These are phyloP conservation scores for Amyelois transitella DNA, from an alignment of 1,140 invertebrate genomes.

Conservation along the genomic window DNA sequence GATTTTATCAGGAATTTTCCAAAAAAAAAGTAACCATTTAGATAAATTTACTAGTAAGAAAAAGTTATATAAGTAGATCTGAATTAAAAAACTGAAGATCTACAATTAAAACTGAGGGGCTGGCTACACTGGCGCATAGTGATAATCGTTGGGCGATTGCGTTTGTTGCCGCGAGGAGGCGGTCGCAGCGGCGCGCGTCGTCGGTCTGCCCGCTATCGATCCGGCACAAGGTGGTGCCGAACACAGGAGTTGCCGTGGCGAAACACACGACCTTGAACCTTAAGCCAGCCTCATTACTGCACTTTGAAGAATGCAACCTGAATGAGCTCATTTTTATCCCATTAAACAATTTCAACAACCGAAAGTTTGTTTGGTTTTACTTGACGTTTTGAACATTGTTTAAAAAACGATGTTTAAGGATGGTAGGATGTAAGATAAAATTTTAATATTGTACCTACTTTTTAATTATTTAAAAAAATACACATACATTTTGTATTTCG, in stretches of 20 bases:
- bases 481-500: too few relatives aligned
- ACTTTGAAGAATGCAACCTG: slow-evolving; percentile 8
- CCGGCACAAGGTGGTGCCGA: slow-evolving; percentile 36
- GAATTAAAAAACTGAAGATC: too few relatives aligned
- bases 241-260: slow-evolving; percentile 29
- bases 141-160: slow-evolving; percentile 25
- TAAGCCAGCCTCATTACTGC: slow-evolving; percentile 13
- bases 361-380: not conserved
- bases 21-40: too few relatives aligned
- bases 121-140: slow-evolving; percentile 10
- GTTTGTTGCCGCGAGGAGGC: slow-evolving; percentile 20
- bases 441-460: too few relatives aligned
- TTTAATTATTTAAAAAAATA: too few relatives aligned
- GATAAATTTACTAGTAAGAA: too few relatives aligned
- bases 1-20: too few relatives aligned
- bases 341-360: not conserved
- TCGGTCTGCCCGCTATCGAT: slow-evolving; percentile 52
- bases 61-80: too few relatives aligned
- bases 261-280: slow-evolving; percentile 47
- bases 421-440: too few relatives aligned
- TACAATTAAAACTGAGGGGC: too few relatives aligned
- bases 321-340: not conserved
- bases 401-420: too few relatives aligned
- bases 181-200: slow-evolving; percentile 45
- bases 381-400: not conserved